Evolutionary conservation across 2,797 vertebrate genomes (phyloP).

Genomic region (Dallia pectoralis): DNA sequence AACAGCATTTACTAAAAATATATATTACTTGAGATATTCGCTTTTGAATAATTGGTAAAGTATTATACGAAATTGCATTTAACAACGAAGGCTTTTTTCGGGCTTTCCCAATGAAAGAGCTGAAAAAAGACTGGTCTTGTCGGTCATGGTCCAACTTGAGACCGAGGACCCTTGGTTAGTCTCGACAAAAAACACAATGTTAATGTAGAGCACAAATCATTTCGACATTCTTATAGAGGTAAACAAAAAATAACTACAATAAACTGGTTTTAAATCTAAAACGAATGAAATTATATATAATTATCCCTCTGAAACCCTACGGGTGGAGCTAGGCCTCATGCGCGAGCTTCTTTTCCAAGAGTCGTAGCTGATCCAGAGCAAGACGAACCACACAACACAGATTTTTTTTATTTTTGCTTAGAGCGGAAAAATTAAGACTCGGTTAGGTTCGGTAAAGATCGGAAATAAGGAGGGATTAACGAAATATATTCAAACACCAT

Average conservation of each 20-base stretch:
- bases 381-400: constrained; percentile 73
- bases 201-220: neutral
- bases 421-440: constrained; percentile 75
- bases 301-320: constrained; percentile 41
- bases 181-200: constrained; percentile 62
- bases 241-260: constrained; percentile 37
- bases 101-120: constrained; percentile 65
- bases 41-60: neutral
- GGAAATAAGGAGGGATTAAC: constrained; percentile 70
- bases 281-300: constrained; percentile 37
- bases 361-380: constrained; percentile 78
- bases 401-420: constrained; percentile 82
- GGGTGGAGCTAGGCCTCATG: constrained; percentile 68
- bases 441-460: constrained; percentile 73
- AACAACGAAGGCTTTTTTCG: constrained; percentile 65
- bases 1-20: neutral
- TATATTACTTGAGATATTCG: neutral
- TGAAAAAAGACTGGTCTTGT: constrained; percentile 42
- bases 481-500: constrained; percentile 53
- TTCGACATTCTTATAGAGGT: constrained; percentile 14
- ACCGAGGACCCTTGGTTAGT: constrained; percentile 70
- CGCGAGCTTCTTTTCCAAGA: constrained; percentile 79
- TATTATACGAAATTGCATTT: neutral
- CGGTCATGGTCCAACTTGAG: constrained; percentile 54
- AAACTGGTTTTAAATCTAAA: constrained; percentile 32